A percentile compares a stretch with the other conserved stretches of the same genome.
Conservation (phyloP, 2,797 vertebrate species). For the Peromyscus nudipes region DNA sequence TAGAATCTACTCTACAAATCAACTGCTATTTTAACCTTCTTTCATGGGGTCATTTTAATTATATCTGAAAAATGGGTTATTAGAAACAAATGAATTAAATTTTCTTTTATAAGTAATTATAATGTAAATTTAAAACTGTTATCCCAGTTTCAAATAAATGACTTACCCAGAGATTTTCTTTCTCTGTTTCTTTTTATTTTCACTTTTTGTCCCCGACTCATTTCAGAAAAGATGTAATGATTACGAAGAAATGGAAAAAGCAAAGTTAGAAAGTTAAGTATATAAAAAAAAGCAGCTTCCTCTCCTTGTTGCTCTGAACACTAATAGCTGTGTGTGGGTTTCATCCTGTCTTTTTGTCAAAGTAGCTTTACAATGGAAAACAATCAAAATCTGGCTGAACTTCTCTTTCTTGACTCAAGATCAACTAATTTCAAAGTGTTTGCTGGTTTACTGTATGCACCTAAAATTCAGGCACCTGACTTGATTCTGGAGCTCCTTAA, state of each 20-base stretch:
- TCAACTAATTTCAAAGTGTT: constrained; percentile 55
- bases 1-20: constrained; percentile 77
- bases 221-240: constrained; percentile 80
- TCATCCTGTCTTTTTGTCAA: constrained; percentile 47
- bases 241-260: constrained; percentile 79
- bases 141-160: constrained; percentile 81
- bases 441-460: not conserved
- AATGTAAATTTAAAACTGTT: constrained; percentile 85
- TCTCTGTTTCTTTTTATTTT: constrained; percentile 63
- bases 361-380: constrained; percentile 70
- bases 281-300: constrained; percentile 73
- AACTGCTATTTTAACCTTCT: constrained; percentile 82
- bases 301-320: constrained; percentile 58
- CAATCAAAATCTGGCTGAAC: not conserved
- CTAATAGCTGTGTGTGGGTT: constrained; percentile 54
- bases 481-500: not conserved
- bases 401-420: constrained; percentile 58
- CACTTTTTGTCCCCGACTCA: not conserved
- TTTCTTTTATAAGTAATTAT: constrained; percentile 84
- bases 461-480: not conserved
- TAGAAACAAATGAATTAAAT: constrained; percentile 83
- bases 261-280: constrained; percentile 75
- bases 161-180: constrained; percentile 58
- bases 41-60: constrained; percentile 88
- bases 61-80: constrained; percentile 85